Evolutionary conservation across 2,113 vertebrate species (phyloP).

Genomic region (Ctenodactylus gundi): DNA sequence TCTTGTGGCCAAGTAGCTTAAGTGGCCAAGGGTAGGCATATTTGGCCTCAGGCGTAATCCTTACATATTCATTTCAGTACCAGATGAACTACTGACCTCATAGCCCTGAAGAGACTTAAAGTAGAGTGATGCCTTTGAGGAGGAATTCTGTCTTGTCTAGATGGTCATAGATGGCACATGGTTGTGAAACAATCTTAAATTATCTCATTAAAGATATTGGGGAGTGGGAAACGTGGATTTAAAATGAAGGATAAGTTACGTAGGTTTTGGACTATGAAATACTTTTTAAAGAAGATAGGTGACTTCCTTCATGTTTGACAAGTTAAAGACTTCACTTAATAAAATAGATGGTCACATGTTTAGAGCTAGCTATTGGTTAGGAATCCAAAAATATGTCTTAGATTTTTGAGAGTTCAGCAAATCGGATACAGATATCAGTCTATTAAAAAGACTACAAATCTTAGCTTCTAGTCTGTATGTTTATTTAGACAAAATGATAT

Average conservation of each 20-base stretch:
- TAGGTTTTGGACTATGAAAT: background rate
- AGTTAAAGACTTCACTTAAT: background rate
- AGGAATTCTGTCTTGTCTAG: conserved; percentile 1
- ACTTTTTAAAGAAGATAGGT: background rate
- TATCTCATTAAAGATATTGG: background rate
- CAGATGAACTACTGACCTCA: conserved; percentile 14
- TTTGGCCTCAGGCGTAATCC: background rate
- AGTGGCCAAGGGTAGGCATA: too few species aligned
- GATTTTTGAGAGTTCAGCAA: background rate
- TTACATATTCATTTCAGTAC: background rate
- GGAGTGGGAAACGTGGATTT: background rate
- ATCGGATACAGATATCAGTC: background rate
- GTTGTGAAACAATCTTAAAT: background rate
- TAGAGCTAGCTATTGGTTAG: background rate
- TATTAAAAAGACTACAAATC: background rate
- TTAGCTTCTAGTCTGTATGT: background rate
- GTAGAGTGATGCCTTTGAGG: background rate
- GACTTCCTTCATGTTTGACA: background rate
- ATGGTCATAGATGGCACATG: background rate
- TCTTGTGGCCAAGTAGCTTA: background rate
- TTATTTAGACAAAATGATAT: background rate
- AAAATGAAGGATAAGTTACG: background rate
- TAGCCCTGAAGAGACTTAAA: background rate
- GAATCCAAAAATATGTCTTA: background rate
- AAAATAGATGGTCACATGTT: background rate